Conservation (phyloP, 2,797 vertebrate genomes). For the Alcedo quadribrachys region DNA sequence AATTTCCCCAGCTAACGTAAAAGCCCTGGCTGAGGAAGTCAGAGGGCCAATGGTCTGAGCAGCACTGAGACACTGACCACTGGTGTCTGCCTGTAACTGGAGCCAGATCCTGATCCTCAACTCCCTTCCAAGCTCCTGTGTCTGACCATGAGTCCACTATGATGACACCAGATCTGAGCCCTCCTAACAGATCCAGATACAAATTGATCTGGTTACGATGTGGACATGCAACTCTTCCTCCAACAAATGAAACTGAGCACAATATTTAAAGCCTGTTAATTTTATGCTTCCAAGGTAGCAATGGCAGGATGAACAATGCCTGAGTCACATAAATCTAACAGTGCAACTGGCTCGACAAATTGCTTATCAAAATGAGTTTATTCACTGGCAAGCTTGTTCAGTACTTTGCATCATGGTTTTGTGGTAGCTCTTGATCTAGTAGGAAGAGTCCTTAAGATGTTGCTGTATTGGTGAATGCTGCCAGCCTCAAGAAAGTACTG, state of each 20-base stretch:
- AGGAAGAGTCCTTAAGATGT: not conserved
- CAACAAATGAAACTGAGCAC: not conserved
- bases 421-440: not conserved
- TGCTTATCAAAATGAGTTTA: not conserved
- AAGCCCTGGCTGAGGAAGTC: not conserved
- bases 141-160: not conserved
- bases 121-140: not conserved
- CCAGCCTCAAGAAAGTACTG: not conserved
- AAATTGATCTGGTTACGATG: not conserved
- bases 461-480: rapidly evolving
- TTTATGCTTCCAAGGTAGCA: not conserved
- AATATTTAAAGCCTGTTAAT: not conserved
- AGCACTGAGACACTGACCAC: not conserved
- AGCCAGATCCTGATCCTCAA: not conserved
- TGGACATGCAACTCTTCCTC: not conserved
- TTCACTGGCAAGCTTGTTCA: not conserved
- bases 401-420: not conserved
- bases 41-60: not conserved
- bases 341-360: not conserved
- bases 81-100: not conserved
- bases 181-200: not conserved
- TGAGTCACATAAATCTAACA: not conserved
- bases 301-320: not conserved
- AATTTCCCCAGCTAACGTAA: not conserved
- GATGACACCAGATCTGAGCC: not conserved